Percentiles rank a stretch among this genome's conserved stretches.
Evolutionary conservation across 2,797 vertebrate species (phyloP).

Genomic region (Chelmon rostratus): DNA sequence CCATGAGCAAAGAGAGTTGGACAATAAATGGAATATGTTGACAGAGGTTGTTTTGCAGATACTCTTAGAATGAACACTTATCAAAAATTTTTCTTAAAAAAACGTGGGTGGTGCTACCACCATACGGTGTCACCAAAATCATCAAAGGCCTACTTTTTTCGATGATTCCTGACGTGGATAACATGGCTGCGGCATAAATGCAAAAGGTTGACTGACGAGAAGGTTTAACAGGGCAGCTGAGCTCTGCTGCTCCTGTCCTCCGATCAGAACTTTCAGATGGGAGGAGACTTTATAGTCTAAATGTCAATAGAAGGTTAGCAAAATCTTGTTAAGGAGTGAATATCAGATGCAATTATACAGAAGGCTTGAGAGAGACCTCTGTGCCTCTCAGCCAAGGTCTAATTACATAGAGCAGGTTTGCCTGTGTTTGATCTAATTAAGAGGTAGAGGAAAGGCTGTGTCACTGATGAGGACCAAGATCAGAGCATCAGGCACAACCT

Average conservation of each 20-base stretch:
- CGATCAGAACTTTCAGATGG: conserved; percentile 20
- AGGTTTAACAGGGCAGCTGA: conserved; percentile 13
- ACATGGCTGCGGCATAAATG: conserved; percentile 14
- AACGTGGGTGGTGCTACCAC: no score
- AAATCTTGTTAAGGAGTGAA: conserved; percentile 66
- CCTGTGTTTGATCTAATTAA: conserved; percentile 69
- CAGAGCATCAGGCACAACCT: conserved; percentile 59
- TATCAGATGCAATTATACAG: conserved; percentile 63
- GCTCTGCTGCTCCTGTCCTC: conserved; percentile 5
- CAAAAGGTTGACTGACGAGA: conserved; percentile 11
- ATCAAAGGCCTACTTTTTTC: not conserved
- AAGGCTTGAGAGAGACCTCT: conserved; percentile 42
- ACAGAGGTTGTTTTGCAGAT: not conserved
- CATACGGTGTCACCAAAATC: conserved; percentile 19
- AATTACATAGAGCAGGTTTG: conserved; percentile 69
- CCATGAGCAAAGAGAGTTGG: not conserved
- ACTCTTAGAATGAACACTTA: not conserved
- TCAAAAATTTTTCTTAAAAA: no score
- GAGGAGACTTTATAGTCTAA: conserved; percentile 49
- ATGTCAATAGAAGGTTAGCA: conserved; percentile 60
- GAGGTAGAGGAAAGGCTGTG: conserved; percentile 58
- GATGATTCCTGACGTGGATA: conserved; percentile 28
- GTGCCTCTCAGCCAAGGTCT: conserved; percentile 61
- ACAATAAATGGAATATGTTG: not conserved
- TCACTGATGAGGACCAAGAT: conserved; percentile 61